These are phyloP conservation scores for Hyperoplus lanceolatus DNA, from an alignment of 2,797 vertebrate genomes.

Conservation along the genomic window DNA sequence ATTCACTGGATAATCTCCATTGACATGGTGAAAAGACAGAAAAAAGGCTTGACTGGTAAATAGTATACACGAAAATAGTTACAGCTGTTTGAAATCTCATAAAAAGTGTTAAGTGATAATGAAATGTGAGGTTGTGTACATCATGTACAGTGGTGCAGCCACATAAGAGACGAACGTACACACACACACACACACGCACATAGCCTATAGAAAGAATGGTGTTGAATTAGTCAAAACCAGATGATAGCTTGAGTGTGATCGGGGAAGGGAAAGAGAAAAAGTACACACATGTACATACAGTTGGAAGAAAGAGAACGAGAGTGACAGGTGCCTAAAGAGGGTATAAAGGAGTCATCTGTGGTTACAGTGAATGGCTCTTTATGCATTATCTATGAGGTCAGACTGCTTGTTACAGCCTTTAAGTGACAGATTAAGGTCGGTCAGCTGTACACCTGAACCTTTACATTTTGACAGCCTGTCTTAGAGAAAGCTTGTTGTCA, in stretches of 20 bases:
- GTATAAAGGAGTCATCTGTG: constrained; percentile 46
- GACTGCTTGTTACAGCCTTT: constrained; percentile 60
- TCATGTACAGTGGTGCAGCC: too few species aligned
- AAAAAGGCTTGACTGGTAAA: too few species aligned
- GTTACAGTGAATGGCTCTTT: constrained; percentile 61
- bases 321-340: constrained; percentile 37
- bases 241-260: background rate
- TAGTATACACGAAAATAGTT: background rate
- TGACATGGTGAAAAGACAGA: background rate
- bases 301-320: constrained; percentile 9
- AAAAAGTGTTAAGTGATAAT: background rate
- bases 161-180: background rate
- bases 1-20: background rate
- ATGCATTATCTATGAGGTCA: constrained; percentile 73
- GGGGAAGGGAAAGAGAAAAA: background rate
- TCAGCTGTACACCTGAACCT: constrained; percentile 41
- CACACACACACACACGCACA: background rate
- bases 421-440: constrained; percentile 35
- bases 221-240: constrained; percentile 4
- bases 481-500: too few species aligned
- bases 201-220: background rate
- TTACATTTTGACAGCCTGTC: constrained; percentile 18
- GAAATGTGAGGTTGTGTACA: background rate
- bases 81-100: too few species aligned
- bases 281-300: too few species aligned